A percentile compares a stretch with the other conserved stretches of the same genome.
Evolutionary conservation across 2,797 vertebrate genomes (phyloP).

Genomic region (Etheostoma nigrum): DNA sequence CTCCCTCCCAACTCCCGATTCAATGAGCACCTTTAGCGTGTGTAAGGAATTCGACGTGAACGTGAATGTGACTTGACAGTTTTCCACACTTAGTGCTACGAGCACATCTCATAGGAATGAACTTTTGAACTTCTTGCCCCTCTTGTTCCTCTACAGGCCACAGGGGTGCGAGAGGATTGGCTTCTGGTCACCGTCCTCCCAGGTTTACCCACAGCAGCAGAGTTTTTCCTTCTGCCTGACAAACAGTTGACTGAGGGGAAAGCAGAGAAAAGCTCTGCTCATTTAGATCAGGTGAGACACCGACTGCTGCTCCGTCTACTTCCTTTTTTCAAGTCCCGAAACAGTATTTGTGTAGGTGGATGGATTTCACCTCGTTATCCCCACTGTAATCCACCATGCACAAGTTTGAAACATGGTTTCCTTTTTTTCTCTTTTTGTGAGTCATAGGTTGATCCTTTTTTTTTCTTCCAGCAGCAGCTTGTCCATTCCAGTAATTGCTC

Average conservation of each 20-base stretch:
- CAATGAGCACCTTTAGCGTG: no score
- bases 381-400: constrained; percentile 13
- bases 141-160: constrained; percentile 82
- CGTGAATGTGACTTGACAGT: no score
- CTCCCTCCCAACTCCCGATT: no score
- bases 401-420: neutral
- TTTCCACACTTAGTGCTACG: neutral
- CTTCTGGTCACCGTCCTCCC: constrained; percentile 93
- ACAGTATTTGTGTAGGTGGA: constrained; percentile 10
- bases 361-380: constrained; percentile 45
- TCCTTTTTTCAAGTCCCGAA: neutral
- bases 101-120: neutral
- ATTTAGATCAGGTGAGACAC: constrained; percentile 90
- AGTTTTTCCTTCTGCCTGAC: constrained; percentile 94
- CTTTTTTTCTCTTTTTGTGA: constrained; percentile 26
- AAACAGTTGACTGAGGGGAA: constrained; percentile 84
- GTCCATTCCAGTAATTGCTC: constrained; percentile 23
- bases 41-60: no score
- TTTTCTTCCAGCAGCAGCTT: constrained; percentile 15
- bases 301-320: constrained; percentile 1
- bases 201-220: constrained; percentile 92
- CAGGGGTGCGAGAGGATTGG: constrained; percentile 87
- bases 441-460: constrained; percentile 8
- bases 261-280: constrained; percentile 84
- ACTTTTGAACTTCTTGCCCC: neutral